These are phyloP conservation scores for Nineta flava DNA, from an alignment of 2,888 invertebrate species.

Conservation along the genomic window DNA sequence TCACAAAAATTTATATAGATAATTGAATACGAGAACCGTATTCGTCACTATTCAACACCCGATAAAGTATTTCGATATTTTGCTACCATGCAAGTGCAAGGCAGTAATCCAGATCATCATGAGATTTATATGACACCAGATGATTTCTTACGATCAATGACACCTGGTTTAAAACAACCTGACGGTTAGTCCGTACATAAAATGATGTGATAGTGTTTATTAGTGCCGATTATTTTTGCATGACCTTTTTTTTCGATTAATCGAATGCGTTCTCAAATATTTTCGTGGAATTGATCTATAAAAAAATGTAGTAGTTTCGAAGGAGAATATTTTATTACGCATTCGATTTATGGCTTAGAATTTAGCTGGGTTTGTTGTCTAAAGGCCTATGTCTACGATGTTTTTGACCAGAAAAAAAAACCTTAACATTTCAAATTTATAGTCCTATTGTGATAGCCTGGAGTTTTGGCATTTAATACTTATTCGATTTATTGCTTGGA, in stretches of 20 bases:
- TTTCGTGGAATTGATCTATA: background rate
- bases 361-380: too few species aligned
- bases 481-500: too few species aligned
- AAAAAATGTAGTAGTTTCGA: background rate
- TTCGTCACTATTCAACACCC: constrained; percentile 93
- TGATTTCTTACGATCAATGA: constrained; percentile 96
- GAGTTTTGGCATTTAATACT: too few species aligned
- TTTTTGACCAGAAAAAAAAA: too few species aligned
- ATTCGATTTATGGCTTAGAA: too few species aligned
- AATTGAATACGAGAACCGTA: constrained; percentile 97
- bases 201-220: background rate
- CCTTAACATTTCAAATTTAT: too few species aligned
- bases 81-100: constrained; percentile 78
- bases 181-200: constrained; percentile 59
- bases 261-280: background rate
- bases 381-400: too few species aligned
- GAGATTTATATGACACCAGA: constrained; percentile 98
- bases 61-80: constrained; percentile 99
- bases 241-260: constrained; percentile 7
- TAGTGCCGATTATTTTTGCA: background rate
- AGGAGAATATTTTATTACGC: too few species aligned
- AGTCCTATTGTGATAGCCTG: too few species aligned
- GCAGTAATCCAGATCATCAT: constrained; percentile 54
- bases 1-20: constrained; percentile 44
- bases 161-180: constrained; percentile 96